A percentile compares a stretch with the other conserved stretches of the same genome.
These are phyloP conservation scores for Recurvirostra avosetta DNA, from an alignment of 2,113 vertebrate species.

Conservation along the genomic window DNA sequence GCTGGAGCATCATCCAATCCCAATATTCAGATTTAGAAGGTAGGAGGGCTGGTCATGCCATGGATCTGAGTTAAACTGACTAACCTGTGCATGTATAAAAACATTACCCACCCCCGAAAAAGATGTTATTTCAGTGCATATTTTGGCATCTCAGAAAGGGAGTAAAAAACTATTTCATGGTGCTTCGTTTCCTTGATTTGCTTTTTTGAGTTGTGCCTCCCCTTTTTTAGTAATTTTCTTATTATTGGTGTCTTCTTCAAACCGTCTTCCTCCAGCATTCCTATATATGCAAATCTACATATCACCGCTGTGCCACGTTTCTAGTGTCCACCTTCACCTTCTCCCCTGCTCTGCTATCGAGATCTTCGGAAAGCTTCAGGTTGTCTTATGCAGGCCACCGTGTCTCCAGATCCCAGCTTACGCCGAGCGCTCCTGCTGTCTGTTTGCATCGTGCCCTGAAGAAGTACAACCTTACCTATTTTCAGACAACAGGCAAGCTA, in stretches of 20 bases:
- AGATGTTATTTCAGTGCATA: not conserved
- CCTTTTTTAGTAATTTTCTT: not conserved
- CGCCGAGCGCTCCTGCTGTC: rapidly evolving
- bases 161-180: not conserved
- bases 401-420: not conserved
- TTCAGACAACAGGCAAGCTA: not conserved
- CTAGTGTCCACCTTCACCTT: not conserved
- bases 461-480: not conserved
- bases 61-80: not conserved
- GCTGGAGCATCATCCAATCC: not conserved
- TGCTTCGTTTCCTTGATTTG: not conserved
- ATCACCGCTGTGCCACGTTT: rapidly evolving
- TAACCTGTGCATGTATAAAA: not conserved
- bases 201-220: not conserved
- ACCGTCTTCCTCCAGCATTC: not conserved
- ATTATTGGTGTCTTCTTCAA: not conserved
- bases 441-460: not conserved
- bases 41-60: not conserved
- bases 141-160: constrained; percentile 1
- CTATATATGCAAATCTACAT: not conserved
- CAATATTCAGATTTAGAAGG: not conserved
- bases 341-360: not conserved
- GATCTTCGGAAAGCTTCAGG: rapidly evolving
- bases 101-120: not conserved
- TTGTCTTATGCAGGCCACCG: rapidly evolving